Percentiles rank a stretch among this genome's conserved stretches.
phyloP scores from a whole-genome alignment of 2,888 invertebrate species.

The Endotricha flammealis region DNA sequence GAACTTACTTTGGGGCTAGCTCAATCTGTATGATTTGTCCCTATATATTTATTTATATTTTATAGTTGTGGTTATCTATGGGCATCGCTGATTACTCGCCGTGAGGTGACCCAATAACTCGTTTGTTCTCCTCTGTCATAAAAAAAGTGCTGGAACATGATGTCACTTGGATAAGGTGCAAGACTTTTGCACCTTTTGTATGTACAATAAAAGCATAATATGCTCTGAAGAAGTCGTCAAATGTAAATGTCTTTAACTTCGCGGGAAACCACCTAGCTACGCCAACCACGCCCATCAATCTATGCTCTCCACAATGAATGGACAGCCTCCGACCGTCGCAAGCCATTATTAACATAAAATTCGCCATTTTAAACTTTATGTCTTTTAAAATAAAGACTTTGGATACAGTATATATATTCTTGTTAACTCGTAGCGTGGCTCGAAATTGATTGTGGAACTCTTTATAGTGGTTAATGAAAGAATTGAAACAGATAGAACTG shows the following conservation, averaged over 20 bases:
- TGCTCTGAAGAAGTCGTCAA: conserved; percentile 39
- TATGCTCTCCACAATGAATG: conserved; percentile 71
- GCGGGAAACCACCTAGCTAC: conserved; percentile 60
- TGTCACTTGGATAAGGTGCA: too few relatives aligned
- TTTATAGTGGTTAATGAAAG: conserved; percentile 71
- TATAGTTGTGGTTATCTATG: too few relatives aligned
- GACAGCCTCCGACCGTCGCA: conserved; percentile 53
- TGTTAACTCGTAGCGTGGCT: conserved; percentile 44
- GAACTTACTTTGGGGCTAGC: too few relatives aligned
- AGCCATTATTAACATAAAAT: conserved; percentile 21
- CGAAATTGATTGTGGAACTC: conserved; percentile 71
- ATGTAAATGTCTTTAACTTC: conserved; percentile 37
- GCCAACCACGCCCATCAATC: conserved; percentile 67
- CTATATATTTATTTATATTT: too few relatives aligned
- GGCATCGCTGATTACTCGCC: too few relatives aligned
- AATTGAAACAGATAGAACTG: conserved; percentile 66
- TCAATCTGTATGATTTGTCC: too few relatives aligned
- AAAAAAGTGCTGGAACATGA: too few relatives aligned
- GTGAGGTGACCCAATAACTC: too few relatives aligned
- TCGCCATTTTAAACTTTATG: conserved; percentile 29
- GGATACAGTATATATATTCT: conserved; percentile 22
- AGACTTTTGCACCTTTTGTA: too few relatives aligned
- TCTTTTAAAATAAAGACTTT: conserved; percentile 18
- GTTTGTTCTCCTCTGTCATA: too few relatives aligned
- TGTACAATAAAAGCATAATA: too few relatives aligned